Evolutionary conservation across 2,797 vertebrate genomes (phyloP).

Genomic region (Pyrocephalus nanus): DNA sequence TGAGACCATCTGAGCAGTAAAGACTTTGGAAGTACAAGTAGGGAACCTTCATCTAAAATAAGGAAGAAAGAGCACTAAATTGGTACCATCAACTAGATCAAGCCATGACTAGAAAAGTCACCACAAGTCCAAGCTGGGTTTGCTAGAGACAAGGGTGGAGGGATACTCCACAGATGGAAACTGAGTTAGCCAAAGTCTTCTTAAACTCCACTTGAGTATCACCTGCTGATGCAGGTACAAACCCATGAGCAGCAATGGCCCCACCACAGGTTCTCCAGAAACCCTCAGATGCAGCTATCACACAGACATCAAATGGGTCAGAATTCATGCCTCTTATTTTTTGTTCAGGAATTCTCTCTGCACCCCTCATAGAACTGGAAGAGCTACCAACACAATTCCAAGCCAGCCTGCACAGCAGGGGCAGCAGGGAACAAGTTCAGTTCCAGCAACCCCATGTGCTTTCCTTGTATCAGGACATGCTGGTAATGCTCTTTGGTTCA

Average conservation of each 20-base stretch:
- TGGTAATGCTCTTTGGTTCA: neutral
- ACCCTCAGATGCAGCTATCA: neutral
- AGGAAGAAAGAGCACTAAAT: neutral
- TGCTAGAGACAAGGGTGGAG: neutral
- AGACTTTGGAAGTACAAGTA: neutral
- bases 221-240: neutral
- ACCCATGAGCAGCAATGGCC: accelerated
- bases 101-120: neutral
- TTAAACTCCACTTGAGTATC: neutral
- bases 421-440: neutral
- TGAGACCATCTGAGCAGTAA: neutral
- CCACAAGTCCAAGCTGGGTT: neutral
- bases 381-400: neutral
- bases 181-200: neutral
- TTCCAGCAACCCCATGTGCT: neutral
- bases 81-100: neutral
- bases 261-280: neutral
- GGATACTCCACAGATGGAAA: neutral
- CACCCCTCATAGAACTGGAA: neutral
- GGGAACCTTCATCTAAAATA: neutral
- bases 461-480: neutral
- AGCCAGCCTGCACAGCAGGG: neutral
- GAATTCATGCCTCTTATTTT: neutral
- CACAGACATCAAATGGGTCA: neutral
- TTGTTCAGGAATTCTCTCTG: neutral